A percentile compares a stretch with the other conserved stretches of the same genome.
These are phyloP conservation scores for Pangasius djambal DNA, from an alignment of 2,797 vertebrate species.

Conservation along the genomic window DNA sequence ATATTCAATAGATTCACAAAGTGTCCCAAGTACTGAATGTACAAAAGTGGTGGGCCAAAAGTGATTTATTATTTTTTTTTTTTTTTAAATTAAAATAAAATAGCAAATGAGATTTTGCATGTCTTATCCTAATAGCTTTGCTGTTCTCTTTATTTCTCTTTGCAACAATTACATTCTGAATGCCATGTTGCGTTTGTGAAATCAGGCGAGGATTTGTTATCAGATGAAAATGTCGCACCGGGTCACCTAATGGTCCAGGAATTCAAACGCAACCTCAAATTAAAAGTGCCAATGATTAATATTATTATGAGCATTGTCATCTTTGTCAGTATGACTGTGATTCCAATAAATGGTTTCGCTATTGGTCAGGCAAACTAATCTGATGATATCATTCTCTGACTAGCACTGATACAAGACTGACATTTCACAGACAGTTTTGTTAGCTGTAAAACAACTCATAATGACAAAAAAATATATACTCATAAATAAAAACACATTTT, in stretches of 20 bases:
- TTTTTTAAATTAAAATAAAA: background rate
- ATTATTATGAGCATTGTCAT: background rate
- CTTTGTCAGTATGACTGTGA: background rate
- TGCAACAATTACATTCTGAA: background rate
- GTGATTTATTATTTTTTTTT: background rate
- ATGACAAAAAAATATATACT: background rate
- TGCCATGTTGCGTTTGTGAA: background rate
- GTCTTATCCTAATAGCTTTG: background rate
- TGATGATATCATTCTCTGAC: background rate
- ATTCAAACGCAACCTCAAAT: background rate
- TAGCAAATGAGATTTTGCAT: background rate
- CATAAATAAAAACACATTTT: constrained; percentile 21
- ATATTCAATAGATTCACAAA: background rate
- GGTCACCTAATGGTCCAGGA: background rate
- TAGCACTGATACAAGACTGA: background rate
- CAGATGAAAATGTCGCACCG: background rate
- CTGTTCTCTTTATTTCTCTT: background rate
- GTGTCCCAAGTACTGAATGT: background rate
- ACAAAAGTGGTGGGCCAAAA: background rate
- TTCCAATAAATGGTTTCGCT: background rate
- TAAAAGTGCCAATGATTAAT: background rate
- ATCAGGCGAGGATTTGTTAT: background rate
- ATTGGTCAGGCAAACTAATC: background rate
- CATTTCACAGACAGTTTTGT: constrained; percentile 4
- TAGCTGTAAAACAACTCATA: background rate